Percentiles rank a stretch among this genome's conserved stretches.
These are phyloP conservation scores for Tadarida brasiliensis DNA, from an alignment of 2,797 vertebrate genomes.

Conservation along the genomic window DNA sequence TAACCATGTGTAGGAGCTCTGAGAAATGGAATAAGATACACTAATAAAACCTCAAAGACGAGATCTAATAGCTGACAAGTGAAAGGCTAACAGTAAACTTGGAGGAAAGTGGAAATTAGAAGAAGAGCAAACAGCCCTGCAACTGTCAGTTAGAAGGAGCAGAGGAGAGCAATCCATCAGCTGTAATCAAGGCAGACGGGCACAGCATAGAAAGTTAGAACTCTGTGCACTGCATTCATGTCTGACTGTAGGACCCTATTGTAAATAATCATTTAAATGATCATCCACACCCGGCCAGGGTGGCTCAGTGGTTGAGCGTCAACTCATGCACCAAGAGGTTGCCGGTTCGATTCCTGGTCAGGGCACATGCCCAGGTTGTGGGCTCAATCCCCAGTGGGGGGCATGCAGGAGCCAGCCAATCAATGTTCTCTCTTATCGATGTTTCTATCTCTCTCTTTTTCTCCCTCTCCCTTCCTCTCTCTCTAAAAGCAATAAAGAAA, in stretches of 20 bases:
- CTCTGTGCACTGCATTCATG: not conserved
- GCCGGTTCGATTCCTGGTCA: too few relatives aligned
- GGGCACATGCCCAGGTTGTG: too few relatives aligned
- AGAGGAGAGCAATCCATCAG: not conserved
- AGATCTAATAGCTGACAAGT: constrained; percentile 44
- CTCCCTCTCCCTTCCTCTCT: too few relatives aligned
- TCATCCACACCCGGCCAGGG: not conserved
- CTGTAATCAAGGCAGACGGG: not conserved
- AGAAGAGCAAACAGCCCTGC: not conserved
- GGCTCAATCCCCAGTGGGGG: too few relatives aligned
- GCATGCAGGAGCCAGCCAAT: too few relatives aligned
- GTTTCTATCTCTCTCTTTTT: too few relatives aligned
- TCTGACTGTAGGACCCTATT: too few relatives aligned
- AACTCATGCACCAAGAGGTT: too few relatives aligned
- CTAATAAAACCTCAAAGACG: constrained; percentile 12
- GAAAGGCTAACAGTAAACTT: not conserved
- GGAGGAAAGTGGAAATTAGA: constrained; percentile 19
- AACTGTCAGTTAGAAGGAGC: not conserved
- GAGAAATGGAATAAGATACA: constrained; percentile 4
- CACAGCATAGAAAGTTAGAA: not conserved
- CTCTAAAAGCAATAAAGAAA: too few relatives aligned
- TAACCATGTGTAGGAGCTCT: not conserved
- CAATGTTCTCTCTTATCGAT: too few relatives aligned
- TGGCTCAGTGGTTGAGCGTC: too few relatives aligned
- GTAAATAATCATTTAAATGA: not conserved